Conservation (phyloP, 1,140 invertebrate genomes). For the Cyrtorhinus lividipennis region DNA sequence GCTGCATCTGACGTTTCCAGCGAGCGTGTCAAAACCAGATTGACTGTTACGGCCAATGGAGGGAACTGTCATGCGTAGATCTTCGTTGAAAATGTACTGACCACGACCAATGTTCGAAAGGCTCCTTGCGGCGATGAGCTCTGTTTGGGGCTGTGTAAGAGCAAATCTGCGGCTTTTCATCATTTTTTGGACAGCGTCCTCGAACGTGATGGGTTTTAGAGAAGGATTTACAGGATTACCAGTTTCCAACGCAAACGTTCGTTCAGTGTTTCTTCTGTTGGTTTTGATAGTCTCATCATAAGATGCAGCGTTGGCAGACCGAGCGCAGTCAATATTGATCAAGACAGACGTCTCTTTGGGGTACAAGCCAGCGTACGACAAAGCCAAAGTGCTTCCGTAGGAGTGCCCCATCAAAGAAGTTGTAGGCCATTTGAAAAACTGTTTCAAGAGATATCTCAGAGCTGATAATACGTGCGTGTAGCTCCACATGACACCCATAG, state of each 20-base stretch:
- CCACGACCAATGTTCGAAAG: constrained; percentile 34
- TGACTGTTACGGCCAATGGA: constrained; percentile 16
- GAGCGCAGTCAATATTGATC: constrained; percentile 50
- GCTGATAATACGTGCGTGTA: background rate
- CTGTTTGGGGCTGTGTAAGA: constrained; percentile 35
- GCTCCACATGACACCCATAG: constrained; percentile 40
- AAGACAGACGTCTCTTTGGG: constrained; percentile 54
- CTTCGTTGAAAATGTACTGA: constrained; percentile 47
- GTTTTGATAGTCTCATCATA: background rate
- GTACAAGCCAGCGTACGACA: constrained; percentile 59
- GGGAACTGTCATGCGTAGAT: constrained; percentile 43
- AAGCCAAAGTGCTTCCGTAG: constrained; percentile 58
- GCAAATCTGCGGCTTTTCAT: background rate
- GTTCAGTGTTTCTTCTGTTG: background rate
- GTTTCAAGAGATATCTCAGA: constrained; percentile 36
- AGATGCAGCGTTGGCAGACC: background rate
- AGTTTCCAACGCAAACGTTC: background rate
- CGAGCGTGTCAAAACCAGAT: constrained; percentile 25
- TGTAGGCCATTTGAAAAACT: constrained; percentile 63
- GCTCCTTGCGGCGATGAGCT: constrained; percentile 53
- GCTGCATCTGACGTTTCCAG: constrained; percentile 15
- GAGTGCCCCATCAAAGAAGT: constrained; percentile 64
- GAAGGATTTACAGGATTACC: background rate
- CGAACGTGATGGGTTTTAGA: background rate
- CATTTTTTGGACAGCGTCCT: background rate